Evolutionary conservation across 2,797 vertebrate species (phyloP), one percentile per base, ranked within the genome.

Genomic region (Gymnopithys bicolor): DNA sequence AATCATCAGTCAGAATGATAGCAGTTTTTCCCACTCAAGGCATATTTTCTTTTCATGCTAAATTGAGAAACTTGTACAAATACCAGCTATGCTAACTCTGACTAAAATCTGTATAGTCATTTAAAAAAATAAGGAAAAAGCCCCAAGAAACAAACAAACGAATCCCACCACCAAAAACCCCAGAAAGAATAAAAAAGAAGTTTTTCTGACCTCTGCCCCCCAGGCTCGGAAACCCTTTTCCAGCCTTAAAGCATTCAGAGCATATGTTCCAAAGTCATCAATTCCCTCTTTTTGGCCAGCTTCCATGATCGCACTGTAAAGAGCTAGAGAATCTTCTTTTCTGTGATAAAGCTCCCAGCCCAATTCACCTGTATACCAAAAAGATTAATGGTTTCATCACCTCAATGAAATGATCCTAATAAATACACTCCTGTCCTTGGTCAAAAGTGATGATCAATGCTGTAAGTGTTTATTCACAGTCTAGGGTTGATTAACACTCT

Each of bases 171-270:
- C 30, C 62, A 43, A 9, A 39, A 30, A 9, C 3, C 19, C 9
- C 35, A 78, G 52, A 73, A 67, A 58, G 32, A 89, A 37, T 32
- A 68, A 77, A 27, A 60, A 92, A 87, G 43, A 67, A 46, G 16
- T 52, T 80, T 93, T 95, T 78, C 93, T 95, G 69, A 99, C 99
- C 99, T 99, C 99, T 35, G 99, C 98, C 24, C 99, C 99, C 99
- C 99, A 99, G 89, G 98, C 99, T 96, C 99, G 98, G 96, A 99
- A 99, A 69, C 98, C 99, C 84, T 99, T 99, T 97, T 99, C 99
- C 97, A 99, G 97, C 70, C 99, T 97, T 90, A 99, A 98, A 5
- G 97, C 98, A 86, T 98, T 98, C 98, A 99, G 98, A 92, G 99
- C 99, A 12, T 99, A 99, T 7, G 98, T 99, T 89, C 99, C 99